Conservation (phyloP, 2,797 vertebrate genomes). For the Babyrousa celebensis region DNA sequence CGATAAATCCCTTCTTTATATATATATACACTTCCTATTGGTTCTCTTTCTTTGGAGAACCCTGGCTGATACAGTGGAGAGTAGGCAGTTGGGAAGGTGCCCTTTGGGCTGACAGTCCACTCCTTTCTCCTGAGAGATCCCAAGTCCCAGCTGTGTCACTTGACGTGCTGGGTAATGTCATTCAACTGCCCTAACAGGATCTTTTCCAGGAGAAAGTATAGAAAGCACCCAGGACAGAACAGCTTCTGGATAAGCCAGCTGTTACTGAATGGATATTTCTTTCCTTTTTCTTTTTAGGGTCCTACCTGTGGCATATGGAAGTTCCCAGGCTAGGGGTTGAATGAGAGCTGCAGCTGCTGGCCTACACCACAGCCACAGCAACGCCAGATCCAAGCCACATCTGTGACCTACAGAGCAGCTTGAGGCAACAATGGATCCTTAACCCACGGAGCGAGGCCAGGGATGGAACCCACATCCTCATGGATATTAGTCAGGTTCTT, state of each 20-base stretch:
- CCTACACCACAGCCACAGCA: too few relatives aligned
- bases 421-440: too few relatives aligned
- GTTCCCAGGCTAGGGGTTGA: too few relatives aligned
- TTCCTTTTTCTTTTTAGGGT: too few relatives aligned
- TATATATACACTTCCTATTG: too few relatives aligned
- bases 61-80: background rate
- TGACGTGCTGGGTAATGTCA: background rate
- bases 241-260: background rate
- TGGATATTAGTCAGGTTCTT: too few relatives aligned
- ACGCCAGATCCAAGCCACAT: too few relatives aligned
- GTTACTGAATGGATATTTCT: background rate
- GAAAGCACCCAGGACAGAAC: background rate
- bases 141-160: background rate
- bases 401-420: too few relatives aligned
- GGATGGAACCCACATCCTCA: too few relatives aligned
- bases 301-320: too few relatives aligned
- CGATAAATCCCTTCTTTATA: background rate
- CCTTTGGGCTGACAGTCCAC: background rate
- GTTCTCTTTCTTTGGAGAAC: background rate
- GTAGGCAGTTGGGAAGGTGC: rapidly evolving
- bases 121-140: background rate
- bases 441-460: too few relatives aligned
- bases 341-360: too few relatives aligned
- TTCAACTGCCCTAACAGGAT: background rate
- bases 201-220: background rate